A percentile compares a stretch with the other conserved stretches of the same genome.
Conservation (phyloP, 2,113 vertebrate genomes). For the Triplophysa siluroides region DNA sequence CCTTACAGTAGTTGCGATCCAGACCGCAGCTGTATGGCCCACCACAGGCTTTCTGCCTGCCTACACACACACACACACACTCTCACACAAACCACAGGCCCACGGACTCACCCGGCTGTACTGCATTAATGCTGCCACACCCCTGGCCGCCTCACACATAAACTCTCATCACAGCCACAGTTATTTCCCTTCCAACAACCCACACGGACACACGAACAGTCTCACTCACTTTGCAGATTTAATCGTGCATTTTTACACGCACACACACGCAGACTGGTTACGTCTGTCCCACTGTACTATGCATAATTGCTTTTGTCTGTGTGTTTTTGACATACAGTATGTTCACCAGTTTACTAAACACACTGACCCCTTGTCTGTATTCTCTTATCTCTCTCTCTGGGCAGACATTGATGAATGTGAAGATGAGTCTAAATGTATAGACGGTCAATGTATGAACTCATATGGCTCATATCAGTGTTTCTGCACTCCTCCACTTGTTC, state of each 20-base stretch:
- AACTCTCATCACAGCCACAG: background rate
- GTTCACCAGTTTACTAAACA: background rate
- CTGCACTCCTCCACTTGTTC: constrained; percentile 85
- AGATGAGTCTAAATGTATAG: constrained; percentile 84
- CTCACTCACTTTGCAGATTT: background rate
- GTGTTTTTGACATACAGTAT: background rate
- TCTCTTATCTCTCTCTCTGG: constrained; percentile 45
- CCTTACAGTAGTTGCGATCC: constrained; percentile 26
- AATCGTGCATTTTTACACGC: background rate
- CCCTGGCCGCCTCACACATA: constrained; percentile 23
- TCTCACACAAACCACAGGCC: constrained; percentile 24
- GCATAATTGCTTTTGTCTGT: background rate
- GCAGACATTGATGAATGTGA: constrained; percentile 92
- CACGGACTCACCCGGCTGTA: background rate
- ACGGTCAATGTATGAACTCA: constrained; percentile 88
- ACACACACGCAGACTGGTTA: background rate
- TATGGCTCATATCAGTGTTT: constrained; percentile 92
- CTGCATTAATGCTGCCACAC: constrained; percentile 26
- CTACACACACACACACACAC: constrained; percentile 40
- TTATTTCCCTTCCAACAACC: background rate
- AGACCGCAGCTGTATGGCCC: constrained; percentile 23
- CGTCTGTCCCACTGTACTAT: background rate
- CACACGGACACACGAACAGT: background rate
- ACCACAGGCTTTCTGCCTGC: constrained; percentile 12
- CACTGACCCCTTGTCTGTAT: background rate